Evolutionary conservation across 1,140 invertebrate species (phyloP).

Genomic region (Bombus confusus): DNA sequence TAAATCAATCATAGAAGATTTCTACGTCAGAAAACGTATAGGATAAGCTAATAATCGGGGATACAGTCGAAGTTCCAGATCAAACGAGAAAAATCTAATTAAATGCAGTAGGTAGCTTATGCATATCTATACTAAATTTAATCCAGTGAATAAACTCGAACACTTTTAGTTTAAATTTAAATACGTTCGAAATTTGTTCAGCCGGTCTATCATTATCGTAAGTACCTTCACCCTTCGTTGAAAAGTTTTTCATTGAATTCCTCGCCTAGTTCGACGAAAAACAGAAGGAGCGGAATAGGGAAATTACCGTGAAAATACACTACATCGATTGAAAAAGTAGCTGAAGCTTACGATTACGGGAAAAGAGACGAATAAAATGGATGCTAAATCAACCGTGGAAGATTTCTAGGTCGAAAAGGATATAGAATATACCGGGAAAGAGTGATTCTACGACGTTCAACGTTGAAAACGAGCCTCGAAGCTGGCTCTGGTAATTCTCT

Average conservation of each 20-base stretch:
- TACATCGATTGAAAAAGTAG: background rate
- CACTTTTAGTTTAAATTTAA: too few relatives aligned
- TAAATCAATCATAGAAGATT: too few relatives aligned
- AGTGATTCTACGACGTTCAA: background rate
- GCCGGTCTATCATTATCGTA: too few relatives aligned
- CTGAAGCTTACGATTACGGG: background rate
- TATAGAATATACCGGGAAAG: background rate
- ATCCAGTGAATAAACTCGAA: too few relatives aligned
- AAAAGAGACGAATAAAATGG: background rate
- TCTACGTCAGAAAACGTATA: too few relatives aligned
- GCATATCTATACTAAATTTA: too few relatives aligned
- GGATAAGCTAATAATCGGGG: too few relatives aligned
- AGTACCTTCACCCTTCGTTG: too few relatives aligned
- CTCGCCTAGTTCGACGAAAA: background rate
- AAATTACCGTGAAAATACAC: background rate
- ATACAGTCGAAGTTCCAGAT: too few relatives aligned
- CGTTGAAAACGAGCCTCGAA: background rate
- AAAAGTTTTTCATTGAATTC: too few relatives aligned
- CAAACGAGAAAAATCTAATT: too few relatives aligned
- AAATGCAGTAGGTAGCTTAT: too few relatives aligned
- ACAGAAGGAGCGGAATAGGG: background rate
- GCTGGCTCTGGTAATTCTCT: background rate
- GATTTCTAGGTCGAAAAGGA: background rate
- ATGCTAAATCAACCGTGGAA: background rate
- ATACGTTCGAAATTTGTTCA: background rate